Conservation (phyloP, 2,113 vertebrate species). For the Cyprinus carpio region DNA sequence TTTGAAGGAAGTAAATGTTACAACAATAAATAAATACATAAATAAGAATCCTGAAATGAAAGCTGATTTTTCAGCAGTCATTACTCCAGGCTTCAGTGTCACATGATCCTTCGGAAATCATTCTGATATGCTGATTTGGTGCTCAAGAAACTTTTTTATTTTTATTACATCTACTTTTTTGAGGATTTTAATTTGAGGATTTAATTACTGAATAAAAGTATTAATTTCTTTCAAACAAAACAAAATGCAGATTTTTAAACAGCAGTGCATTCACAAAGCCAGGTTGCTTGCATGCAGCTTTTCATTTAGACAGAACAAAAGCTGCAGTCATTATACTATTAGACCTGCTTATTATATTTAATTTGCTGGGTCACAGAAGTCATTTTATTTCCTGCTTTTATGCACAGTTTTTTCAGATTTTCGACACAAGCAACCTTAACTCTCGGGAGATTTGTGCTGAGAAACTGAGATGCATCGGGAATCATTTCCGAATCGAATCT, state of each 20-base stretch:
- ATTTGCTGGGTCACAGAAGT: neutral
- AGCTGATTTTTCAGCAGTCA: neutral
- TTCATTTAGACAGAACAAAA: constrained; percentile 18
- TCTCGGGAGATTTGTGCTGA: neutral
- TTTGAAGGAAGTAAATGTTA: neutral
- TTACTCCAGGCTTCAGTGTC: neutral
- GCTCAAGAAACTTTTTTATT: no score
- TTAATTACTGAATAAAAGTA: neutral
- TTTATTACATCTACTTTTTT: no score
- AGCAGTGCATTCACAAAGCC: neutral
- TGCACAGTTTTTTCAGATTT: neutral
- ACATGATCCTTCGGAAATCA: no score
- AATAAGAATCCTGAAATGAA: neutral
- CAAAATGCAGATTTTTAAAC: neutral
- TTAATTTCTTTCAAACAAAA: neutral
- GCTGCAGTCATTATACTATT: neutral
- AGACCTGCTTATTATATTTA: neutral
- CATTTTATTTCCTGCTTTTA: neutral
- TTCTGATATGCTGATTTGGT: no score
- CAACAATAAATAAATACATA: neutral
- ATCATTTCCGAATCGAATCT: neutral
- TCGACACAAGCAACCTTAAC: neutral
- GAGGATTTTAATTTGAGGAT: no score
- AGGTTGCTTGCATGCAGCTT: neutral
- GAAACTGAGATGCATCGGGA: neutral